Conservation (phyloP, 2,113 vertebrate genomes). For the Zeus faber region DNA sequence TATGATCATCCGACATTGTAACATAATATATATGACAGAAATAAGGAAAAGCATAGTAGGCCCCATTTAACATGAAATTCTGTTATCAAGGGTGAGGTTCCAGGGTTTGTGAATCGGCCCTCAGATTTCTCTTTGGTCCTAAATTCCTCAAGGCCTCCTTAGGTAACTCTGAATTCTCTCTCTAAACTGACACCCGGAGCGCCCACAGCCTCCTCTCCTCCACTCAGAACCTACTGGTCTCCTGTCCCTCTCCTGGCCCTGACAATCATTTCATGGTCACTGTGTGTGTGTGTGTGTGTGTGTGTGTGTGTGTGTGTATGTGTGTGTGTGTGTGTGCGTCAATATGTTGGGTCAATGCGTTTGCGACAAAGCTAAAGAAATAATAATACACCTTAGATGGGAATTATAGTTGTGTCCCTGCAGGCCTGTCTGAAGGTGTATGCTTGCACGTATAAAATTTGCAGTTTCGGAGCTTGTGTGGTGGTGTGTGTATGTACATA, state of each 20-base stretch:
- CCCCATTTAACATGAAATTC: neutral
- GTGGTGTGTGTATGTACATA: too few species aligned
- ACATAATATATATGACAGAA: too few species aligned
- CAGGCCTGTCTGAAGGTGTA: conserved; percentile 15
- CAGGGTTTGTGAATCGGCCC: too few species aligned
- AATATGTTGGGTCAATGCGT: too few species aligned
- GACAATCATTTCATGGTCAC: conserved; percentile 5
- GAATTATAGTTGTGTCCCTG: conserved; percentile 25
- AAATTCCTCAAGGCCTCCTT: neutral
- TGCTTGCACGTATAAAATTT: neutral
- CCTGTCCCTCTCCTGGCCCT: neutral
- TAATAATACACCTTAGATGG: conserved; percentile 12
- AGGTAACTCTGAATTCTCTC: neutral
- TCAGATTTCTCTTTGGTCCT: neutral
- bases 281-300: neutral
- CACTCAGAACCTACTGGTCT: conserved; percentile 3
- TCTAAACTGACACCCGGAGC: neutral
- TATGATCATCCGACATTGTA: too few species aligned
- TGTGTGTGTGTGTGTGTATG: conserved; percentile 5
- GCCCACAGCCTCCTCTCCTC: neutral
- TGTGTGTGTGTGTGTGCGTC: too few species aligned
- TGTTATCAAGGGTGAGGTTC: neutral
- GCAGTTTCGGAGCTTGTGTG: neutral
- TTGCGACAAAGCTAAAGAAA: conserved; percentile 3
- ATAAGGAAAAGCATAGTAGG: too few species aligned